A percentile compares a stretch with the other conserved stretches of the same genome.
Evolutionary conservation across 2,797 vertebrate species (phyloP).

Genomic region (Distichodus sexfasciatus): DNA sequence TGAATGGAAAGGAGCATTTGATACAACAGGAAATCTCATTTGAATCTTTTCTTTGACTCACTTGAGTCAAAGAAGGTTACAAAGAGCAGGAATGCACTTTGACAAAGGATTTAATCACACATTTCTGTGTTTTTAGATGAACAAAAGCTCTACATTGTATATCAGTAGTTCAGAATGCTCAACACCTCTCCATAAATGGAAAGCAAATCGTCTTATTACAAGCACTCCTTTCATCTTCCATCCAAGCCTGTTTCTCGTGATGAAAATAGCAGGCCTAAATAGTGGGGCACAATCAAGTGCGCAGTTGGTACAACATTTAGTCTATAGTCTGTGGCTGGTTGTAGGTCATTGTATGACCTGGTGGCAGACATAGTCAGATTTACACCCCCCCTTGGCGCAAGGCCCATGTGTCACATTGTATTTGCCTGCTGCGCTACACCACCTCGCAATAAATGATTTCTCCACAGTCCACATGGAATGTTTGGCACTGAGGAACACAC

Average conservation of each 20-base stretch:
- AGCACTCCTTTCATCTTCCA: slow-evolving; percentile 47
- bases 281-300: slow-evolving; percentile 11
- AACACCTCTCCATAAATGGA: not conserved
- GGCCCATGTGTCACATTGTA: slow-evolving; percentile 42
- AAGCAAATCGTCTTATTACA: not conserved
- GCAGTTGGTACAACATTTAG: slow-evolving; percentile 20
- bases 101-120: too few relatives aligned
- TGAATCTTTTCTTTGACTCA: too few relatives aligned
- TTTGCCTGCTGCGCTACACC: slow-evolving; percentile 35
- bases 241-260: slow-evolving; percentile 11
- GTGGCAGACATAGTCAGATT: slow-evolving; percentile 46
- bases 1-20: too few relatives aligned
- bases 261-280: slow-evolving; percentile 40
- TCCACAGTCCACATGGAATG: slow-evolving; percentile 16
- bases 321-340: slow-evolving; percentile 38
- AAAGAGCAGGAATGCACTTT: too few relatives aligned
- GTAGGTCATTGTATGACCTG: slow-evolving; percentile 33
- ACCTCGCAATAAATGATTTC: slow-evolving; percentile 40
- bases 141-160: slow-evolving; percentile 1
- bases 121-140: too few relatives aligned
- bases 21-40: too few relatives aligned
- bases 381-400: slow-evolving; percentile 42
- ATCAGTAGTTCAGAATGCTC: not conserved
- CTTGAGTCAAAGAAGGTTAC: too few relatives aligned
- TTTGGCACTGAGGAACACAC: slow-evolving; percentile 18